phyloP scores from a whole-genome alignment of 2,113 vertebrate species.

The Bujurquina vittata region DNA sequence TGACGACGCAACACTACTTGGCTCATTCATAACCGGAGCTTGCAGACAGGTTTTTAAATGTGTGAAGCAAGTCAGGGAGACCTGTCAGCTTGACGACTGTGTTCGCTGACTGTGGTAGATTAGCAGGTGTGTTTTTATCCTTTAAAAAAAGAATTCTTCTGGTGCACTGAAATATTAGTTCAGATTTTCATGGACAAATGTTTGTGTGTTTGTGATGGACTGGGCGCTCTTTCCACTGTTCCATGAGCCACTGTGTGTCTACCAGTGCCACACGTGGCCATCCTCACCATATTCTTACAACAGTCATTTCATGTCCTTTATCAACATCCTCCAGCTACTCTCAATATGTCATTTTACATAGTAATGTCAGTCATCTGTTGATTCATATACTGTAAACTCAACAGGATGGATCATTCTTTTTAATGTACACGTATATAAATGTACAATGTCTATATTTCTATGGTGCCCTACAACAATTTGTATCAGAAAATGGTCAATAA shows the following conservation, averaged over 20 bases:
- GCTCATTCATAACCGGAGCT: constrained; percentile 55
- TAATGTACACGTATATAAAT: constrained; percentile 81
- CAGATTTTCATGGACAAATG: constrained; percentile 72
- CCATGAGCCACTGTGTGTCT: constrained; percentile 41
- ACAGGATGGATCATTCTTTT: constrained; percentile 79
- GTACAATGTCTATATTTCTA: constrained; percentile 84
- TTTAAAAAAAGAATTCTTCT: constrained; percentile 65
- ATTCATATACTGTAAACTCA: constrained; percentile 73
- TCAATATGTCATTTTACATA: constrained; percentile 50
- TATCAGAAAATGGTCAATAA: constrained; percentile 81
- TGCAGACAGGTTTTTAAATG: constrained; percentile 58
- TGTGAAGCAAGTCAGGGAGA: constrained; percentile 78
- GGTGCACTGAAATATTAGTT: constrained; percentile 81
- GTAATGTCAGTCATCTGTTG: constrained; percentile 56
- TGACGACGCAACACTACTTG: constrained; percentile 23
- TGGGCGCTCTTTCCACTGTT: constrained; percentile 60
- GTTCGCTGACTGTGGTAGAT: constrained; percentile 81
- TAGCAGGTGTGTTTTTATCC: constrained; percentile 75
- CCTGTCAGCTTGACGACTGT: constrained; percentile 74
- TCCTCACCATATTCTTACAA: constrained; percentile 42
- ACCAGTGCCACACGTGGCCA: constrained; percentile 20
- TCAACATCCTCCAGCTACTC: constrained; percentile 30
- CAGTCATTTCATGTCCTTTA: constrained; percentile 35
- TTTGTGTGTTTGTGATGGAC: constrained; percentile 69
- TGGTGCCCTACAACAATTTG: constrained; percentile 81